Evolutionary conservation across 2,888 invertebrate genomes (phyloP), one percentile per base, ranked within the genome.

Genomic region (Bembecia ichneumoniformis): DNA sequence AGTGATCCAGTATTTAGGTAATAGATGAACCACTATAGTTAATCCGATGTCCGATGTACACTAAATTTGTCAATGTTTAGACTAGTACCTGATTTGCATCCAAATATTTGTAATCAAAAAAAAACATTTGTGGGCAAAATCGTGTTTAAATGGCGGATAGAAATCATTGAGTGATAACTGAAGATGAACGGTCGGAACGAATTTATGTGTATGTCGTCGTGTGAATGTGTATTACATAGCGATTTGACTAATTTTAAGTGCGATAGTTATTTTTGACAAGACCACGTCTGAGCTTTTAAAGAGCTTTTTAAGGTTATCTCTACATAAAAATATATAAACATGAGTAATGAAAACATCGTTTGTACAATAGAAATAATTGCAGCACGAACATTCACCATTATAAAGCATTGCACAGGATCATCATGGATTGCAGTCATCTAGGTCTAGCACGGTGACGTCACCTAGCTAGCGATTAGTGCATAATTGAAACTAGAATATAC

Each of bases 371-470:
- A 40, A 40, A 40, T 13, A 40, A 40, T 1, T 13, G 10, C 66
- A 74, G 79, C 86, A 83, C 81, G 77, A 67, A 78, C 74, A 81
- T 77, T 72, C 71, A 79, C 77, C 74, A 77, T 78, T 66, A 68
- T 77, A 78, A 79, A 80, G 77, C 83, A 84, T 82, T 77, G 84
- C 86, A 86, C 86, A 79, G 74, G 74, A 74, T 68, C 71, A 74
- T 69, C 78, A 79, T 76, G 62, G 75, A 77, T 71, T 73, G 76
- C 74, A 63, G 75, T 77, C 82, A 84, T 80, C 59, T 76, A 78
- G 76, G 77, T 74, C 79, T 80, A 78, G 82, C 81, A 83, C 78
- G 82, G 82, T 84, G 82, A 69, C 71, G 69, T 75, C 77, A 82
- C 82, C 82, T 82, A 79, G 82, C 81, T 80, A 80, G 71, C 64